Conservation (phyloP, 2,888 invertebrate species). For the Osedax frankpressi region DNA sequence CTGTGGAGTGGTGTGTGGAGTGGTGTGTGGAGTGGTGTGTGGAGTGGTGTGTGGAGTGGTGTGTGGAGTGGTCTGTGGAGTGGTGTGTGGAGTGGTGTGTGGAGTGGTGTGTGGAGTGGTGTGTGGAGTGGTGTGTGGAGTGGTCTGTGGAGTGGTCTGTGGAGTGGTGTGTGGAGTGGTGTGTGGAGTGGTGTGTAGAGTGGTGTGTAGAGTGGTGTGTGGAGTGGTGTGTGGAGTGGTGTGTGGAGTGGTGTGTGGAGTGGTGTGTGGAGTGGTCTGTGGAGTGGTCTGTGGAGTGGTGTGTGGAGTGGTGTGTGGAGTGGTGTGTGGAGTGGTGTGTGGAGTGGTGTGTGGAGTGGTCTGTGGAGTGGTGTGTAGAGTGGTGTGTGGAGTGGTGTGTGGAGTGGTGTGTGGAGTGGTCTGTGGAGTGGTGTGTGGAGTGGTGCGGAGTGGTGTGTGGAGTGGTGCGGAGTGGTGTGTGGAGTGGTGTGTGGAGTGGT, state of each 20-base stretch:
- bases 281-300: neutral
- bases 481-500: neutral
- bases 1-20: too few species aligned
- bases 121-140: neutral
- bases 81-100: neutral
- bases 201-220: neutral
- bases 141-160: too few species aligned
- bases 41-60: too few species aligned
- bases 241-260: neutral
- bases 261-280: neutral
- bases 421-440: neutral
- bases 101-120: neutral
- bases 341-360: neutral
- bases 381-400: neutral
- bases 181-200: neutral
- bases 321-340: too few species aligned
- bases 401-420: neutral
- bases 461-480: neutral
- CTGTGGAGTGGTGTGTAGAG: neutral
- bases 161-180: too few species aligned
- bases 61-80: too few species aligned
- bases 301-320: too few species aligned
- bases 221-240: neutral
- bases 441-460: neutral
- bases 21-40: too few species aligned